Conservation (phyloP, 2,797 vertebrate genomes). For the Buceros bicornis region DNA sequence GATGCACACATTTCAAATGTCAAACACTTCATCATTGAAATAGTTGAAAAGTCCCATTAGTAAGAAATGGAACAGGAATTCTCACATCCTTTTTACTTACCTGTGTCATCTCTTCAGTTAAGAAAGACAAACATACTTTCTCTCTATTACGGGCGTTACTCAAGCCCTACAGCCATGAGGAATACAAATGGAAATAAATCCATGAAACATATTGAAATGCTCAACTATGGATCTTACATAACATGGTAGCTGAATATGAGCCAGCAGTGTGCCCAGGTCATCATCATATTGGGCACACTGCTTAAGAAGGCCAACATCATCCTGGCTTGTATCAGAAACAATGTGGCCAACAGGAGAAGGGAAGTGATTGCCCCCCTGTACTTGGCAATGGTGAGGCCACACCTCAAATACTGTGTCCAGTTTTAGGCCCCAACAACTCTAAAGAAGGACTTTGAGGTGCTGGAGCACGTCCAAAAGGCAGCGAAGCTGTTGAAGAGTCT, state of each 20-base stretch:
- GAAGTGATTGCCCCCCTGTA: not conserved
- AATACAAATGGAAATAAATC: constrained; percentile 60
- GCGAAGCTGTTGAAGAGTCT: not conserved
- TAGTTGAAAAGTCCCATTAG: constrained; percentile 71
- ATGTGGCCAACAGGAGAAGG: not conserved
- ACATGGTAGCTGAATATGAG: not conserved
- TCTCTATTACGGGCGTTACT: constrained; percentile 61
- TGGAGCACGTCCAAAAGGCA: not conserved
- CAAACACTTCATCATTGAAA: constrained; percentile 67
- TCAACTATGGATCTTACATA: not conserved
- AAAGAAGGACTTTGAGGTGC: not conserved
- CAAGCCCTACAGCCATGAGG: constrained; percentile 63
- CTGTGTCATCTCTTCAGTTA: constrained; percentile 70
- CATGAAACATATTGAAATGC: constrained; percentile 24
- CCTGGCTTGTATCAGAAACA: not conserved
- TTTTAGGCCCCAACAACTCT: not conserved
- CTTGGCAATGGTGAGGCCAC: not conserved
- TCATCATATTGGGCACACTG: no score
- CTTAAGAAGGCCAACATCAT: not conserved
- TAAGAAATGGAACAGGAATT: constrained; percentile 71
- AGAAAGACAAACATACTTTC: constrained; percentile 67
- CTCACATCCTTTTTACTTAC: constrained; percentile 67
- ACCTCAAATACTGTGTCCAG: not conserved
- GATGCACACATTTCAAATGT: constrained; percentile 33
- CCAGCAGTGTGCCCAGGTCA: not conserved